Evolutionary conservation across 2,797 vertebrate species (phyloP).

Genomic region (Chaetodon trifasciatus): DNA sequence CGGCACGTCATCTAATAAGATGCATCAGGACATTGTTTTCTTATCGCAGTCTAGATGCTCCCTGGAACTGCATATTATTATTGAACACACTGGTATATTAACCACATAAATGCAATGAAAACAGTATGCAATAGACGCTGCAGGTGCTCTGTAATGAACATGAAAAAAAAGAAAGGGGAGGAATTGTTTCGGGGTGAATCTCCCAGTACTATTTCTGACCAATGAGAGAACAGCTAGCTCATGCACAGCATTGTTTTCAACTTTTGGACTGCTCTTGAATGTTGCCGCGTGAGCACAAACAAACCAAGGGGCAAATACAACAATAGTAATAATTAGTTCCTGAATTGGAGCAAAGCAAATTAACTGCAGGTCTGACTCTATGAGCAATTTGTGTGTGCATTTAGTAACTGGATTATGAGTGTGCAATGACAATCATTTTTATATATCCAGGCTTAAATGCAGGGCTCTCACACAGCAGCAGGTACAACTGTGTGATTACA

Average conservation of each 20-base stretch:
- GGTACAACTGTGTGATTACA: constrained; percentile 54
- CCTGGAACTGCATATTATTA: not conserved
- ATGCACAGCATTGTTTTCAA: too few relatives aligned
- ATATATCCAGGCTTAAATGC: not conserved
- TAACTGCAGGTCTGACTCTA: too few relatives aligned
- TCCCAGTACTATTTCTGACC: too few relatives aligned
- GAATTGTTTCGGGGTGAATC: not conserved
- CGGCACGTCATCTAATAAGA: not conserved
- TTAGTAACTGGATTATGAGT: not conserved
- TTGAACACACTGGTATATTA: not conserved
- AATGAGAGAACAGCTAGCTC: too few relatives aligned
- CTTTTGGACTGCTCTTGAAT: too few relatives aligned
- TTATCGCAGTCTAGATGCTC: not conserved
- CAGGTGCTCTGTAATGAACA: not conserved
- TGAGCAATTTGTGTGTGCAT: not conserved
- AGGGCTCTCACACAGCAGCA: constrained; percentile 45
- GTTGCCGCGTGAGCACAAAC: too few relatives aligned
- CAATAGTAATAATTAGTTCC: too few relatives aligned
- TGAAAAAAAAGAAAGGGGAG: not conserved
- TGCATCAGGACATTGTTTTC: not conserved
- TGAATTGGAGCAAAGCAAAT: too few relatives aligned
- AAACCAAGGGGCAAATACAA: too few relatives aligned
- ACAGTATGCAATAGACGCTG: not conserved
- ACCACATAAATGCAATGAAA: too few relatives aligned
- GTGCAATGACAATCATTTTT: not conserved